Percentiles rank a stretch among this genome's conserved stretches.
These are phyloP conservation scores for Nannospalax galili DNA, from an alignment of 2,113 vertebrate species.

Conservation along the genomic window DNA sequence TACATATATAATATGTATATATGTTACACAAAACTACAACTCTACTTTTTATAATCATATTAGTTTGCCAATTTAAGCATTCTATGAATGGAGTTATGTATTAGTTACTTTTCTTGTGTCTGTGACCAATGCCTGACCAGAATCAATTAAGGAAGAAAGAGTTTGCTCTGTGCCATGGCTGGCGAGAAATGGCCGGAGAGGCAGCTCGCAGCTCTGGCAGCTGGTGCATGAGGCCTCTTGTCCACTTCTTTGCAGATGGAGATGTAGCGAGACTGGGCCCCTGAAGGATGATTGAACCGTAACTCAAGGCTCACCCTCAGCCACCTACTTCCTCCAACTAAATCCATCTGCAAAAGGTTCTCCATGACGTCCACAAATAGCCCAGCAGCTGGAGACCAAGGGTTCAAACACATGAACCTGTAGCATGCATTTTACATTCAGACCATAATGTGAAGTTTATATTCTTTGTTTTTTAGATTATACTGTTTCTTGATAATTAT, in stretches of 20 bases:
- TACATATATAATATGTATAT: too few species aligned
- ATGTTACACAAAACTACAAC: background rate
- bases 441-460: background rate
- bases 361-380: background rate
- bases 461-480: background rate
- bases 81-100: too few species aligned
- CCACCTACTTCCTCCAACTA: background rate
- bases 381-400: background rate
- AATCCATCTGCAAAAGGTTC: background rate
- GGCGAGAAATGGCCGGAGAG: too few species aligned
- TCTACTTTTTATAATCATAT: background rate
- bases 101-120: background rate
- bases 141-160: background rate
- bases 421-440: background rate
- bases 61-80: background rate
- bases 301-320: background rate
- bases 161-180: background rate
- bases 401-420: background rate
- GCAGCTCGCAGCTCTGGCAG: background rate
- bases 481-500: background rate
- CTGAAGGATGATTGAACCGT: background rate
- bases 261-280: background rate
- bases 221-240: too few species aligned
- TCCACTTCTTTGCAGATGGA: background rate
- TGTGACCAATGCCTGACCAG: background rate